Evolutionary conservation across 2,113 vertebrate genomes (phyloP).

Genomic region (Peromyscus leucopus): DNA sequence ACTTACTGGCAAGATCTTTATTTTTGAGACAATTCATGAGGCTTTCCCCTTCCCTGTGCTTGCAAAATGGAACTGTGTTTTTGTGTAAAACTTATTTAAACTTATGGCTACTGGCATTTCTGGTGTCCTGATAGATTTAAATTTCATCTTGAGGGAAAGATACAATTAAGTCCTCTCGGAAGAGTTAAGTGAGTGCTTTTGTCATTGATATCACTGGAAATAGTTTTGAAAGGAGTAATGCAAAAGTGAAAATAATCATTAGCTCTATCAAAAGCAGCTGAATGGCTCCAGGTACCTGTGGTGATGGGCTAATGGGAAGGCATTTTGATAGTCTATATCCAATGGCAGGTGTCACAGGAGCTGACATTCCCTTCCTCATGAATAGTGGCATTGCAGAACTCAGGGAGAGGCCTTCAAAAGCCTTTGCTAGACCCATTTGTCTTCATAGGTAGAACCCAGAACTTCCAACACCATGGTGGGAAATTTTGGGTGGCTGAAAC

Average conservation of each 20-base stretch:
- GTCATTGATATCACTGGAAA: conserved; percentile 85
- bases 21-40: conserved; percentile 76
- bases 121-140: conserved; percentile 88
- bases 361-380: background rate
- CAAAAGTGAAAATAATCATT: conserved; percentile 85
- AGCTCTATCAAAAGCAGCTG: conserved; percentile 81
- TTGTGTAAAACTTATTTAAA: conserved; percentile 87
- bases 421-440: rapidly evolving
- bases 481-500: background rate
- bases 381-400: rapidly evolving
- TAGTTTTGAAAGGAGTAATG: conserved; percentile 83
- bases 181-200: conserved; percentile 86
- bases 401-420: rapidly evolving
- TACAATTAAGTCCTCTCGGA: conserved; percentile 84
- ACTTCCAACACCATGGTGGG: rapidly evolving
- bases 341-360: conserved; percentile 11
- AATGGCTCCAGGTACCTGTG: conserved; percentile 77
- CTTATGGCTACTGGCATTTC: conserved; percentile 85
- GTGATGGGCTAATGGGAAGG: conserved; percentile 65
- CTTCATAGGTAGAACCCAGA: background rate
- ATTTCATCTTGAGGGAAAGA: conserved; percentile 87
- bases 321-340: conserved; percentile 64
- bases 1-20: conserved; percentile 79
- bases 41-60: conserved; percentile 58
- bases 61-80: conserved; percentile 83